These are phyloP conservation scores for Nomada ferruginata DNA, from an alignment of 2,888 invertebrate genomes.

Conservation along the genomic window DNA sequence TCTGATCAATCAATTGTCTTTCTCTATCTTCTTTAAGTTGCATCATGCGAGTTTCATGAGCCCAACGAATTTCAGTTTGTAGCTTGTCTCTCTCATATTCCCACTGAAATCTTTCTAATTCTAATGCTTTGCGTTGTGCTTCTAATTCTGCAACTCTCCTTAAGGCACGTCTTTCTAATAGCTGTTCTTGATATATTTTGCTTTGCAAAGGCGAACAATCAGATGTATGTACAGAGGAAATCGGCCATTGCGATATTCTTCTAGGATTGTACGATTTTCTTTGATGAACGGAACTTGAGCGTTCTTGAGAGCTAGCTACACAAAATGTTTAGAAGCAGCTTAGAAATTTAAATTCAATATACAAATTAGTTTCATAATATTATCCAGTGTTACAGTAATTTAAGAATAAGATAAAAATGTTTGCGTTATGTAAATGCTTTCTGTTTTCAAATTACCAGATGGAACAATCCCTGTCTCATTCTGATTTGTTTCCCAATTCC, in stretches of 20 bases:
- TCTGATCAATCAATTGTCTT: slow-evolving; percentile 72
- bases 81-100: slow-evolving; percentile 77
- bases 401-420: background rate
- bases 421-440: background rate
- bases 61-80: slow-evolving; percentile 75
- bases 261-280: slow-evolving; percentile 59
- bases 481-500: slow-evolving; percentile 47
- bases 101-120: slow-evolving; percentile 77
- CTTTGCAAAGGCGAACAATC: slow-evolving; percentile 72
- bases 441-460: slow-evolving; percentile 53
- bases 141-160: slow-evolving; percentile 76
- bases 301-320: slow-evolving; percentile 35
- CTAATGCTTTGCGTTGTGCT: slow-evolving; percentile 75
- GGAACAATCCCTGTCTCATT: slow-evolving; percentile 15
- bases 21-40: slow-evolving; percentile 77
- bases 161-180: slow-evolving; percentile 74
- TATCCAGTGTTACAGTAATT: slow-evolving; percentile 5
- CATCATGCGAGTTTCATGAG: slow-evolving; percentile 78
- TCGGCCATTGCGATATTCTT: slow-evolving; percentile 69
- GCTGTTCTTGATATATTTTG: slow-evolving; percentile 76
- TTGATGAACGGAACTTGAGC: slow-evolving; percentile 44
- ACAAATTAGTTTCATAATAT: background rate
- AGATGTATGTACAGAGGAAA: slow-evolving; percentile 53
- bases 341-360: slow-evolving; percentile 1
- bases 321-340: slow-evolving; percentile 26